Evolutionary conservation across 2,113 vertebrate species (phyloP), one percentile per base, ranked within the genome.

Genomic region (Lophochroa leadbeateri): DNA sequence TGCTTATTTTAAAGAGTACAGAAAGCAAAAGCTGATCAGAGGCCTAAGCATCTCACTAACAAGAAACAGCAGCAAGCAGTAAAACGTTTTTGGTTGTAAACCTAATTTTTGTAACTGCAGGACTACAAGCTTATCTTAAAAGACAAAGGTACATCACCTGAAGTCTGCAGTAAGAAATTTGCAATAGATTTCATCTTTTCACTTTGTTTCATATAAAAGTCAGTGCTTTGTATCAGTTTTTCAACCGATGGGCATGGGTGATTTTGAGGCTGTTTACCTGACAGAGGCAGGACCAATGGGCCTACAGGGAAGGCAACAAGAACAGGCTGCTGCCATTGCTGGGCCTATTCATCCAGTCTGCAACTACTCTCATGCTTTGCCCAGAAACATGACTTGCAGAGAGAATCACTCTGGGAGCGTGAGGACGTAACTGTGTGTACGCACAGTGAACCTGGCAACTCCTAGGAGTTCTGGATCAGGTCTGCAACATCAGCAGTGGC

Each of bases 221-320:
- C 28, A 50, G 37, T 69, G 41, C 44, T 88, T 84, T 61, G 0
- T 17, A 43, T 25, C 11, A 37, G 29, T 20, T 77, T 92, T 92
- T 39, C 39, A 75, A 3, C 13, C 16, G 2, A 1, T 4, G 13
- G 20, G 27, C 7, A 9, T 19, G 6, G 50, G 19, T 15, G 7
- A 21, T 23, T n/a, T n/a, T n/a, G 23, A 58, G 79, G n/a, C 47
- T 44, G 25, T 50, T 74, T 27, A 43, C 37, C 15, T 27, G 27
- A 43, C 61, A 83, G 50, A 44, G 18, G 23, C 9, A 88, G 23
- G 23, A 81, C 33, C 39, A 72, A 19, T 1, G 7, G 23, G 57
- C n/a, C 57, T 43, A 44, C 15, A 47, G 33, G 33, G 49, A 69
- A 58, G 16, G 47, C 5, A 17, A 35, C 7, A 76, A 41, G 60